Evolutionary conservation across 2,113 vertebrate species (phyloP).

Genomic region (Haemorhous mexicanus): DNA sequence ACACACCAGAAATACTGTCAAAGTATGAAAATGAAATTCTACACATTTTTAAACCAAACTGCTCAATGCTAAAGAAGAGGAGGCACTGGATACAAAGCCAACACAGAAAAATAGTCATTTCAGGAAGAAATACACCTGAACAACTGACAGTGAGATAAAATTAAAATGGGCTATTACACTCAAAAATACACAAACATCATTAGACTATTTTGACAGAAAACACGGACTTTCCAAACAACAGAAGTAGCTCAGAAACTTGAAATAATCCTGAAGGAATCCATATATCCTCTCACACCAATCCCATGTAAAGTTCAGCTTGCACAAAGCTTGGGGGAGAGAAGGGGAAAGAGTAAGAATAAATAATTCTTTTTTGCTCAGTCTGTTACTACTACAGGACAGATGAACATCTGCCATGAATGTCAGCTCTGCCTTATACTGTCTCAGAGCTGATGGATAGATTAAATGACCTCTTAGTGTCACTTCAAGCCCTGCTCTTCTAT

Average conservation of each 20-base stretch:
- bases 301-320: neutral
- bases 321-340: neutral
- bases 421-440: neutral
- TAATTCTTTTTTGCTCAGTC: neutral
- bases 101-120: neutral
- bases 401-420: neutral
- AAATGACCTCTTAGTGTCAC: conserved; percentile 16
- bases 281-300: neutral
- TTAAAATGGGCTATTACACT: neutral
- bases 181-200: neutral
- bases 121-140: neutral
- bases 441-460: neutral
- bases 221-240: neutral
- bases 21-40: conserved; percentile 2
- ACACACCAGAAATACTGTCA: neutral
- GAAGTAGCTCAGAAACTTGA: neutral
- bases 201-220: neutral
- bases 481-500: neutral
- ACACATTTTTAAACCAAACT: neutral
- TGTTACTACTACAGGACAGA: neutral
- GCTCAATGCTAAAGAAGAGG: neutral
- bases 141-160: neutral
- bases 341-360: neutral
- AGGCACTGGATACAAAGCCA: neutral
- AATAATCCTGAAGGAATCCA: neutral